Base-by-base conservation (phyloP, 2,888 invertebrate genomes). In the Limnephilus rhombicus region DNA sequence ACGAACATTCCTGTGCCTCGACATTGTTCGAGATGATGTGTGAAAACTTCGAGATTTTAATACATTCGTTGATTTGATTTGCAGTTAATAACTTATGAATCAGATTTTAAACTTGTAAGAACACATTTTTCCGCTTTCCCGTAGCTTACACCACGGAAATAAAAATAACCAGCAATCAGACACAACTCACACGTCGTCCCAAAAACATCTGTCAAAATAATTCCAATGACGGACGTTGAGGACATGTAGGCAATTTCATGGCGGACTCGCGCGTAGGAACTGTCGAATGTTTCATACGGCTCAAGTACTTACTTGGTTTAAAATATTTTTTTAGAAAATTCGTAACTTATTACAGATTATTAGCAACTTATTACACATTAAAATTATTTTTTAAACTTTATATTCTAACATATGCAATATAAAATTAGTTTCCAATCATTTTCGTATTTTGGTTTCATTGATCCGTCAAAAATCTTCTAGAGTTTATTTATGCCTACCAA, bases 1-100 rank as follows among this genome's bases (percentile, higher is more conserved):
- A 92, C 98, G 96, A 91, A 99, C 97, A 95, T 98, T 98, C 94
- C 99, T 96, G 95, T 99, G 99, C 89, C 99, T 97, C 93, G 99
- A 98, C 99, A 99, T 99, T 85, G 9, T 86, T 41, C 5, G 24
- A 68, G 24, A 68, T 86, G 24, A 45, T 85, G 37, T 29, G n/a
- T 53, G 49, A 49, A n/a, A 86, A 87, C 45, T 31, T 31, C 15
- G 53, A 9, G 86, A n/a, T 87, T 87, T 53, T 68, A 31, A 87
- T 87, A 49, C n/a, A 49, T 29, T 49, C n/a, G 49, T 31, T n/a
- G n/a, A 49, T 24, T 87, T 68, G 31, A 68, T 68, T 45, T 29
- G 9, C 49, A 18, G 53, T 53, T 87, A 86, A 45, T 29, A 49
- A 34, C 31, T 37, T 37, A 83, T 3, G 12, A 18, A 24, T 24